Evolutionary conservation across 2,113 vertebrate species (phyloP), one percentile per base, ranked within the genome.

Genomic region (Chloebia gouldiae): DNA sequence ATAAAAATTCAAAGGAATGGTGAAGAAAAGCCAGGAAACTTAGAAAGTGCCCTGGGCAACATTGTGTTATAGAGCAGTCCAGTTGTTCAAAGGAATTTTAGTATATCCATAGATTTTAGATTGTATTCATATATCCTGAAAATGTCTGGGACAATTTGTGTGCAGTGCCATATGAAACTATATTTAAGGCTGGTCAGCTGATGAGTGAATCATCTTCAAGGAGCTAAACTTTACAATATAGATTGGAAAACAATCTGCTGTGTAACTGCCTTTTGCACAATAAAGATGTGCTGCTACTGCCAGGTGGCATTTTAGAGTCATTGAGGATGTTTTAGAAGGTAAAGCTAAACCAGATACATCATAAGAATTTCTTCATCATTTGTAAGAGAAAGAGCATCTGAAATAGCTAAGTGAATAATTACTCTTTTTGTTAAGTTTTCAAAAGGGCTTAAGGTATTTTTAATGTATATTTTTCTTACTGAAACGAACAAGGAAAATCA

Each of bases 401-500:
- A 82, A 89, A 35, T 31, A 35, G 4, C 44, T 49, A 60, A 50
- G 30, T 31, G 50, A 86, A 45, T 77, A 82, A 94, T 84, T 71
- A 31, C 10, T 30, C 18, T 86, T 83, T 83, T 65, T 78, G 45
- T 64, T 69, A 33, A 31, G 15, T 54, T 81, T 91, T 75, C 15
- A 50, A 71, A 93, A 89, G 15, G 44, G 17, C 47, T 84, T 69
- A 37, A 57, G 0, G 0, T 65, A 75, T 88, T 96, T 92, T 65
- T 51, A 60, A 50, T 1, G 4, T 54, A 16, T 28, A 8, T 93
- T 72, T 60, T 16, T 60, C 50, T 59, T 77, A 50, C 21, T 68
- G 83, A 73, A 65, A 83, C 93, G 95, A 90, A 64, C 75, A 76
- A 82, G 35, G 78, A 60, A 86, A 92, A 77, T 91, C 30, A 56